These are phyloP conservation scores for Triplophysa bombifrons DNA, from an alignment of 2,797 vertebrate species.

Conservation along the genomic window DNA sequence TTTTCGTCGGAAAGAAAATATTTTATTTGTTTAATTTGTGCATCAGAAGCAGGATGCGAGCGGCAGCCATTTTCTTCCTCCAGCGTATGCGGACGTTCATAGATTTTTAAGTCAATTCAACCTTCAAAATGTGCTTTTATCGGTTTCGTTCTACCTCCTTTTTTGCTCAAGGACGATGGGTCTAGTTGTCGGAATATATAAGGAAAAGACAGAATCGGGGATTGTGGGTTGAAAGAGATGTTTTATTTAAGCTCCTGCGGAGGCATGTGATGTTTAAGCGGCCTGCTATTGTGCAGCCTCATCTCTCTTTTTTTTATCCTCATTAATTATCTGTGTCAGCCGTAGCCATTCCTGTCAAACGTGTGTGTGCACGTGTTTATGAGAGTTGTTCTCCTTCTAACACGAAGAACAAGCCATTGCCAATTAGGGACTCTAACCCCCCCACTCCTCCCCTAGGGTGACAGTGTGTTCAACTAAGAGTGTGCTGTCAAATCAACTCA, in stretches of 20 bases:
- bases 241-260: constrained; percentile 46
- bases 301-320: constrained; percentile 44
- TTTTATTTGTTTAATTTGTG: neutral
- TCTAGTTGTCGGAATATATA: constrained; percentile 34
- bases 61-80: constrained; percentile 38
- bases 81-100: neutral
- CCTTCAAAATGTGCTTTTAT: constrained; percentile 18
- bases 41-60: constrained; percentile 7
- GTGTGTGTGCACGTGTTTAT: constrained; percentile 58
- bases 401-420: constrained; percentile 46
- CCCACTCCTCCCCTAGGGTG: constrained; percentile 39
- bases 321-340: constrained; percentile 50
- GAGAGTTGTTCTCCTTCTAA: constrained; percentile 48
- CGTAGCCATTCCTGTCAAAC: constrained; percentile 34
- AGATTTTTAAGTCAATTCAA: neutral
- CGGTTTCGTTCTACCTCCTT: constrained; percentile 2
- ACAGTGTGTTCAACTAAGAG: constrained; percentile 52
- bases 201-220: constrained; percentile 21
- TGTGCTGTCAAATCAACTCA: constrained; percentile 58
- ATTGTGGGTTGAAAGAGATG: constrained; percentile 36
- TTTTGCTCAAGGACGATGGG: constrained; percentile 15
- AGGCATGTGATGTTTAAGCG: constrained; percentile 49
- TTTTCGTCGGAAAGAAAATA: neutral
- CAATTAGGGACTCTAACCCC: constrained; percentile 54
- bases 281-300: constrained; percentile 48